Conservation (phyloP, 2,888 invertebrate genomes). For the Lasioglossum oenotherae region DNA sequence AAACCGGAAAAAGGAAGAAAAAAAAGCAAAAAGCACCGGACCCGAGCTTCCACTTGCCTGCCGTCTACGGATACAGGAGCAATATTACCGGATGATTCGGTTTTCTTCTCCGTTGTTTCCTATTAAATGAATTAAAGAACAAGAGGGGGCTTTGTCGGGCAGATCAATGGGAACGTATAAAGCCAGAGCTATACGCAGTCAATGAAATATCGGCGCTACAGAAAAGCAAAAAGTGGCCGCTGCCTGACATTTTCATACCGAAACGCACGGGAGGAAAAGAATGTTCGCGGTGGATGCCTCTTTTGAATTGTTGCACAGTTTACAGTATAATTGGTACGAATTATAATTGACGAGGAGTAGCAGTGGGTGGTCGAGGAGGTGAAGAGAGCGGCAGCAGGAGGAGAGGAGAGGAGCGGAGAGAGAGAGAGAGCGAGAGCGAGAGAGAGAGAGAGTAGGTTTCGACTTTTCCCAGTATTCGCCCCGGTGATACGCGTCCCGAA, state of each 20-base stretch:
- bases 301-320: constrained; percentile 55
- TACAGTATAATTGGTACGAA: constrained; percentile 40
- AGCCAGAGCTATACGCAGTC: constrained; percentile 64
- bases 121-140: constrained; percentile 71
- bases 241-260: constrained; percentile 52
- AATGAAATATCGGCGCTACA: constrained; percentile 68
- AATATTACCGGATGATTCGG: constrained; percentile 70
- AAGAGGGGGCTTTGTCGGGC: constrained; percentile 66
- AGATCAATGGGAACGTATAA: constrained; percentile 69
- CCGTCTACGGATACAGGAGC: constrained; percentile 63
- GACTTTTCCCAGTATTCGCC: background rate
- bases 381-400: background rate
- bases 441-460: constrained; percentile 22
- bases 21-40: background rate
- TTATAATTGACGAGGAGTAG: constrained; percentile 36
- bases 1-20: constrained; percentile 19
- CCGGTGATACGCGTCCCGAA: constrained; percentile 16
- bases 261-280: constrained; percentile 56
- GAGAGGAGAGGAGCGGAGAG: background rate
- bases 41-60: constrained; percentile 46
- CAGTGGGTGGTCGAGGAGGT: background rate
- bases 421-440: background rate
- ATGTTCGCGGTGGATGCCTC: constrained; percentile 56
- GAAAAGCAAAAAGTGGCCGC: constrained; percentile 61
- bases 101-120: constrained; percentile 70